Percentiles rank a stretch among this genome's conserved stretches.
Conservation (phyloP, 2,113 vertebrate species). For the Nycticebus coucang region DNA sequence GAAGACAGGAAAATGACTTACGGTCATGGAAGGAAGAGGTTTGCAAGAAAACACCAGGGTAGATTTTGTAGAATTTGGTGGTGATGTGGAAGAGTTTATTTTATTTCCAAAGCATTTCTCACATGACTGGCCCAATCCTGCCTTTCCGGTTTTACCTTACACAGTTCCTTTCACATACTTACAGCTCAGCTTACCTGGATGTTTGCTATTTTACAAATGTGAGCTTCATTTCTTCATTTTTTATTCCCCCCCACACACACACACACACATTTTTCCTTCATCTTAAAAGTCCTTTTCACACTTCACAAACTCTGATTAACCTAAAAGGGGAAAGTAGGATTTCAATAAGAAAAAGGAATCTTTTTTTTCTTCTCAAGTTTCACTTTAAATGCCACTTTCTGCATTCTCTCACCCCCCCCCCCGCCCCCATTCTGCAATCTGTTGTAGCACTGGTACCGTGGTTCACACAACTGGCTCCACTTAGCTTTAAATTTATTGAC, state of each 20-base stretch:
- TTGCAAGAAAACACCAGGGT: neutral
- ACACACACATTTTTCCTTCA: neutral
- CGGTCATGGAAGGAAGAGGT: neutral
- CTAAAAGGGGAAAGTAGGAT: neutral
- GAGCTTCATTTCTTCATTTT: neutral
- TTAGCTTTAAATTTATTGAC: neutral
- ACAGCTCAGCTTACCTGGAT: neutral
- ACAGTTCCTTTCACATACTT: neutral
- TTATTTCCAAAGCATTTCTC: neutral
- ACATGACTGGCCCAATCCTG: accelerated
- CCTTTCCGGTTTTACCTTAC: neutral
- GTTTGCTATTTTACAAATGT: neutral
- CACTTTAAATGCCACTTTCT: neutral
- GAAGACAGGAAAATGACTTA: neutral
- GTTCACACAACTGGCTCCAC: neutral
- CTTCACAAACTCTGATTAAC: neutral
- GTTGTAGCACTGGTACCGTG: neutral
- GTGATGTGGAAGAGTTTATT: neutral
- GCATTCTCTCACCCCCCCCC: neutral
- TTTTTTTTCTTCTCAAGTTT: neutral
- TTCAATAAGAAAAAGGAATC: neutral
- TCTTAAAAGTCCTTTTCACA: neutral
- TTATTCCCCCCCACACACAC: neutral
- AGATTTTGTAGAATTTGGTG: neutral
- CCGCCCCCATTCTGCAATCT: neutral